Evolutionary conservation across 2,113 vertebrate genomes (phyloP).

Genomic region (Grammomys dolichurus): DNA sequence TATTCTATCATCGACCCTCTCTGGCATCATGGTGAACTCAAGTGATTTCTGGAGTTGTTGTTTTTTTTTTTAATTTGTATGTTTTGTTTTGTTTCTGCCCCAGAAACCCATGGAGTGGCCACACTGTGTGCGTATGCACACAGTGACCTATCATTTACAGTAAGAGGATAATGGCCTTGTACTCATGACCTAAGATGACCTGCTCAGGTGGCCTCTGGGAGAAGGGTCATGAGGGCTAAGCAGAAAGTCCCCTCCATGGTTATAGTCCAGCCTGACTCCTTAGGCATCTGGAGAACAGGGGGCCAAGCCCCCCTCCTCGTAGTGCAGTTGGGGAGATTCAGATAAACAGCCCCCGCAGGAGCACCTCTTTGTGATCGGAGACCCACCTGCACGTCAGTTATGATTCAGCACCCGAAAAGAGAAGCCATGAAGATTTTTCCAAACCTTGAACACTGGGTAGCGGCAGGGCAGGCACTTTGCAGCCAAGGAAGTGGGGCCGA

Average conservation of each 20-base stretch:
- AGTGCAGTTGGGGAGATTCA: background rate
- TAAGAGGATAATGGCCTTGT: background rate
- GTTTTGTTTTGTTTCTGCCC: background rate
- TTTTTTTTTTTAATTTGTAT: no score
- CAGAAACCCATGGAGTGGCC: background rate
- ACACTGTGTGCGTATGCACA: background rate
- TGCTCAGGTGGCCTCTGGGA: background rate
- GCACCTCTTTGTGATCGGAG: background rate
- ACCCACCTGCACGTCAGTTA: background rate
- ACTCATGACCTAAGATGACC: background rate
- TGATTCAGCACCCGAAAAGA: background rate
- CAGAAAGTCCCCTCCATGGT: background rate
- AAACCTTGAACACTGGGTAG: background rate
- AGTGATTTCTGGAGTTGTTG: background rate
- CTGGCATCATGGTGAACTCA: background rate
- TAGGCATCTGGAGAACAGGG: background rate
- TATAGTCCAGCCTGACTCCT: background rate
- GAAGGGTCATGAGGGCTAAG: background rate
- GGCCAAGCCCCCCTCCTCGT: background rate
- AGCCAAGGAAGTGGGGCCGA: background rate
- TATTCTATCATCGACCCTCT: background rate
- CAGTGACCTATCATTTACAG: background rate
- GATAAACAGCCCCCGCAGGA: background rate
- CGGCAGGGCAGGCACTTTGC: no score
- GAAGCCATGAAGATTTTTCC: background rate